A percentile compares a stretch with the other conserved stretches of the same genome.
Conservation (phyloP, 2,888 invertebrate genomes). For the Chironomus tentans region DNA sequence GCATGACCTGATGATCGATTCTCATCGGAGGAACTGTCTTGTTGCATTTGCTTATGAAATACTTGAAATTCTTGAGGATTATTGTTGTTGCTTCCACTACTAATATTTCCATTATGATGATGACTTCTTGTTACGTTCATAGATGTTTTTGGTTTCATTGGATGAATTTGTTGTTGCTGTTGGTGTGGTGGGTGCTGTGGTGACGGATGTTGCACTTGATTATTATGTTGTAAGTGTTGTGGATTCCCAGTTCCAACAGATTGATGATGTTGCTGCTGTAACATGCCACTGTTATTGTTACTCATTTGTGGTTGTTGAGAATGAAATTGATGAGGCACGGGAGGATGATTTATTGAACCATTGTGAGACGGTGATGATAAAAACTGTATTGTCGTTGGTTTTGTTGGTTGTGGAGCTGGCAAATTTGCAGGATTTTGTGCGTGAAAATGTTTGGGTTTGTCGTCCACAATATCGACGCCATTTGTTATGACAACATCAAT, state of each 20-base stretch:
- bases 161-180: not conserved
- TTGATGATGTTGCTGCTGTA: not conserved
- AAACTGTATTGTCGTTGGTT: not conserved
- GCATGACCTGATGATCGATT: slow-evolving; percentile 88
- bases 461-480: slow-evolving; percentile 5
- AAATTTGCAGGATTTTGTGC: slow-evolving; percentile 16
- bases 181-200: not conserved
- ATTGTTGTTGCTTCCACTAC: not conserved
- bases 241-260: not conserved
- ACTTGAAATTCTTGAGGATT: slow-evolving; percentile 52
- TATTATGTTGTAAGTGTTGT: not conserved
- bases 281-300: not conserved
- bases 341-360: slow-evolving; percentile 24
- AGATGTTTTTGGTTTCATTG: slow-evolving; percentile 11
- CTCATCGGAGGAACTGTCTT: slow-evolving; percentile 71
- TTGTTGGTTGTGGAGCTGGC: slow-evolving; percentile 16
- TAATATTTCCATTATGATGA: slow-evolving; percentile 34
- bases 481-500: slow-evolving; percentile 1
- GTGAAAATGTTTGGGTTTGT: slow-evolving; percentile 22
- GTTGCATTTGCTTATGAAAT: slow-evolving; percentile 43
- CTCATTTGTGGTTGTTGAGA: slow-evolving; percentile 13
- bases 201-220: not conserved
- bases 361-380: not conserved
- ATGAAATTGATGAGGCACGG: slow-evolving; percentile 24
- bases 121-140: slow-evolving; percentile 34